Evolutionary conservation across 2,888 invertebrate genomes (phyloP).

Genomic region (Odontocolon sp.): DNA sequence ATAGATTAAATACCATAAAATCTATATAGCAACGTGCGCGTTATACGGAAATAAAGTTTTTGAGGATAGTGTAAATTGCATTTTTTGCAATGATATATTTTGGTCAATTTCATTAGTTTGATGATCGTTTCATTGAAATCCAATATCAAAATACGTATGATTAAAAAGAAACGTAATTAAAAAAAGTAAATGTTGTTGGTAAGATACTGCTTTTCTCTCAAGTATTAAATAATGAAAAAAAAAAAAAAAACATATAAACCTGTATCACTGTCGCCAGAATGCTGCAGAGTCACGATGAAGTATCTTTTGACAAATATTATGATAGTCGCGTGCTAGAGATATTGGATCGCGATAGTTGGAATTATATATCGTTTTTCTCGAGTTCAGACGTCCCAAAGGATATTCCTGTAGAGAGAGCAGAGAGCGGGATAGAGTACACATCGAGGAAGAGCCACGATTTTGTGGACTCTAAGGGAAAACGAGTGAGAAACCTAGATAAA

Average conservation of each 20-base stretch:
- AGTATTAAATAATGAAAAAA: background rate
- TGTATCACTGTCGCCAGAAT: background rate
- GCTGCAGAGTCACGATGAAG: background rate
- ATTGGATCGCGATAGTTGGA: slow-evolving; percentile 54
- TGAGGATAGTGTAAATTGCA: too few species aligned
- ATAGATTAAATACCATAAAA: too few species aligned
- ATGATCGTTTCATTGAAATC: too few species aligned
- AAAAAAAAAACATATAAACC: background rate
- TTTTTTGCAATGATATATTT: too few species aligned
- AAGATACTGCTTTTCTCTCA: too few species aligned
- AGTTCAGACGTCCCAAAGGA: slow-evolving; percentile 46
- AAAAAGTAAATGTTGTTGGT: too few species aligned
- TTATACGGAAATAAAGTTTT: too few species aligned
- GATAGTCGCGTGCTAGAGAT: slow-evolving; percentile 41
- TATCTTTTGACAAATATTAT: slow-evolving; percentile 54
- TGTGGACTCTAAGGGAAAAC: slow-evolving; percentile 22
- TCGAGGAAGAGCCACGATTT: slow-evolving; percentile 33
- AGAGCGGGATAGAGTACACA: slow-evolving; percentile 33
- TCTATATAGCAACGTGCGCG: too few species aligned
- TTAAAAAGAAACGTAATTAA: too few species aligned
- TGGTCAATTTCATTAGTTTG: too few species aligned
- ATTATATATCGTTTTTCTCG: slow-evolving; percentile 52
- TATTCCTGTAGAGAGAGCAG: slow-evolving; percentile 31
- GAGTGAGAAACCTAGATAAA: slow-evolving; percentile 14
- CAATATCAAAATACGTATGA: too few species aligned